Evolutionary conservation across 2,888 invertebrate species (phyloP).

Genomic region (Folsomia manolachei): DNA sequence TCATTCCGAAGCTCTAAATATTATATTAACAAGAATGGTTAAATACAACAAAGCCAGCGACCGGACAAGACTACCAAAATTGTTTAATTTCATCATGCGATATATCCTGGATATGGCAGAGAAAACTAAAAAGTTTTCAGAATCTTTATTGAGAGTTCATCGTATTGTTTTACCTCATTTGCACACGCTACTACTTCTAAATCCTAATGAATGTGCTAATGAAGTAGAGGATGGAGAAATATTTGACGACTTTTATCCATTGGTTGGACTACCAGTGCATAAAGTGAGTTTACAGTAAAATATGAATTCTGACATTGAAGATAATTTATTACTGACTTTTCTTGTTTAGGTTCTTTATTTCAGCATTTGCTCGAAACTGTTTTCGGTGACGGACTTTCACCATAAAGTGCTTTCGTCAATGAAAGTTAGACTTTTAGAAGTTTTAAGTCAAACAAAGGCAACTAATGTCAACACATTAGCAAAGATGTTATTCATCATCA

Average conservation of each 20-base stretch:
- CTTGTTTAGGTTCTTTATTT: slow-evolving; percentile 67
- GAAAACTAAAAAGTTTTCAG: background rate
- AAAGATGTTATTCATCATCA: background rate
- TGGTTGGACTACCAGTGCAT: background rate
- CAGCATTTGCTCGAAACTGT: slow-evolving; percentile 75
- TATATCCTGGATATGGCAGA: slow-evolving; percentile 68
- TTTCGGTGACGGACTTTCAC: slow-evolving; percentile 84
- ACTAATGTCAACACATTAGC: background rate
- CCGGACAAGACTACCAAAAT: slow-evolving; percentile 68
- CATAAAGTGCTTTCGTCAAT: slow-evolving; percentile 86
- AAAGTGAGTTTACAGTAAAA: slow-evolving; percentile 13
- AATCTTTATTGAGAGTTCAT: slow-evolving; percentile 14
- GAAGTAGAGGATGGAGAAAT: slow-evolving; percentile 18
- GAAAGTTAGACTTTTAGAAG: slow-evolving; percentile 71
- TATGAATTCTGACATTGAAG: background rate
- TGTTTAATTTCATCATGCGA: slow-evolving; percentile 75
- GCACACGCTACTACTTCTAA: slow-evolving; percentile 24
- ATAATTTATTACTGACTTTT: too few relatives aligned
- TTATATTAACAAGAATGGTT: slow-evolving; percentile 75
- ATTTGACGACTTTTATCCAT: slow-evolving; percentile 20
- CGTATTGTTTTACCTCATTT: slow-evolving; percentile 16
- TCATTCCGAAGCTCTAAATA: slow-evolving; percentile 62
- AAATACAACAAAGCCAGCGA: slow-evolving; percentile 81
- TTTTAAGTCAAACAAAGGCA: slow-evolving; percentile 50
- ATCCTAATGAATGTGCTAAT: slow-evolving; percentile 27